Base-by-base conservation (phyloP, 1,140 invertebrate species). In the Brachionus rubens region DNA sequence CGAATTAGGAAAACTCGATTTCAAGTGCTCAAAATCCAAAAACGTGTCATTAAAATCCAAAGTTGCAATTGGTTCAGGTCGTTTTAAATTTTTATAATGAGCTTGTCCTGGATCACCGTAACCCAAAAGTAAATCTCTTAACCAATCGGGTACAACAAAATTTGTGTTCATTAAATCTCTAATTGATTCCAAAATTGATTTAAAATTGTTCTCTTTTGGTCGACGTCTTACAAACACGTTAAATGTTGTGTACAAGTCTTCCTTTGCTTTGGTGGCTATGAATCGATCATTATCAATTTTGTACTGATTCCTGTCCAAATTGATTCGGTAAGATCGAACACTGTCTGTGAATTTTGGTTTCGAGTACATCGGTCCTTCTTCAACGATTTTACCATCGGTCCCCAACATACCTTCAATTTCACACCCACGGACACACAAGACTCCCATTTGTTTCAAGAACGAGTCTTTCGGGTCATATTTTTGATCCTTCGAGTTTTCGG, bases 391-490 rank as follows among this genome's bases (percentile, higher is more conserved):
- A 0, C 96, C 96, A 78, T 92, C 91, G 19, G 90, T 90, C 83
- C 98, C 95, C n/a, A 99, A 83, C 92, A 99, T 94, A 14, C 96
- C 96, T 85, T 99, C 96, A 24, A 99, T 90, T 86, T 99, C 97
- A 86, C 97, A 99, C 0, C 97, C 97, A 43, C 97, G 87, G 0
- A 99, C 93, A 82, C 90, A 92, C 0, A 89, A 88, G 52, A 99
- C 86, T 1, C 95, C 94, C 41, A 95, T 92, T 87, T 96, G 92
- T 10, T 83, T 80, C 14, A 83, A 80, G 68, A 84, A 86, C 7
- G 80, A 81, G 33, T 82, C 78, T 1, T 81, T 80, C 70, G 80
- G 78, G 46, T 86, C 80, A 79, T 86, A 87, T 77, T 81, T 82
- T 24, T 80, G 80, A 3, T 92, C 93, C 77, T 93, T 91, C 1